Evolutionary conservation across 2,888 invertebrate genomes (phyloP), one percentile per base, ranked within the genome.

Genomic region (Caradrina kadenii): DNA sequence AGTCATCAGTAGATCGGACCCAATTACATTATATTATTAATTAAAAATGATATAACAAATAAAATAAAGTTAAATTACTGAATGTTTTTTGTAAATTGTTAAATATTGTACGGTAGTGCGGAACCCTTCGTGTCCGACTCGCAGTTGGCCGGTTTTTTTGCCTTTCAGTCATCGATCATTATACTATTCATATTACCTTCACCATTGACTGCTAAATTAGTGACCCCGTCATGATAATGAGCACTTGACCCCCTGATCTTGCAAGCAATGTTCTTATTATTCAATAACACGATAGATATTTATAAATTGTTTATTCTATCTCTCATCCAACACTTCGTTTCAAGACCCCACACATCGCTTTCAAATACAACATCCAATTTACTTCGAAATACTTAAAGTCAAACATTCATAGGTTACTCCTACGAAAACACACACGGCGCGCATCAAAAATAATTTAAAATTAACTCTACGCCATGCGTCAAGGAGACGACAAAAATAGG

Each of bases 401-500:
- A 80, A 80, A 74, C 80, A 73, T 84, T 71, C 84, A 63, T 80
- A 78, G 65, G 66, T 72, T 63, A 67, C 22, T 17, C 75, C 76
- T 78, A 85, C 86, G 74, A 84, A 88, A 89, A 87, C 86, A 89
- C 79, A 73, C 73, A 42, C 63, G 90, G 88, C 87, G 89, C 88
- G 90, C 90, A 92, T 92, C 90, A 92, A 93, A 94, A 93, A 93
- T 92, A 91, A 92, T 87, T 93, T 93, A 91, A 92, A 92, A 91
- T 93, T 90, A 92, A 91, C 92, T 88, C 91, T 82, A 87, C 87
- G 87, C 74, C 82, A 81, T 85, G 85, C 80, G 72, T 85, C 84
- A 89, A 90, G 89, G 87, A 90, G 89, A 82, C 79, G 73, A 82
- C 79, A 71, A 70, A 84, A 84, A 84, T 84, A 75, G 82, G 76